Percentiles rank a stretch among this genome's conserved stretches.
Conservation (phyloP, 1,140 invertebrate genomes). For the Drosophila pseudoananassae region DNA sequence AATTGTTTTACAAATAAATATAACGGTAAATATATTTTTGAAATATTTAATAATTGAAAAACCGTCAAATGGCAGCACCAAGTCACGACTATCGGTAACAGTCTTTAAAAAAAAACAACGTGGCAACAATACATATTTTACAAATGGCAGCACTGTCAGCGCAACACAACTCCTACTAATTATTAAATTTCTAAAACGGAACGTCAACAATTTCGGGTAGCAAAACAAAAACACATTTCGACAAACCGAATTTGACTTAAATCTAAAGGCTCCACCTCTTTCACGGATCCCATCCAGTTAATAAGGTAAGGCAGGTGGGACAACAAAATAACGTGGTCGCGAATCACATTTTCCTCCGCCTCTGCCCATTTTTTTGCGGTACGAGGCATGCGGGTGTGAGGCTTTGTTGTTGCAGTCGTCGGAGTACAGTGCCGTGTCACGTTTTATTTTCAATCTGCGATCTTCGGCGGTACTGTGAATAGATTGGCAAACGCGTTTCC, state of each 20-base stretch:
- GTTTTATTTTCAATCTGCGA: slow-evolving; percentile 19
- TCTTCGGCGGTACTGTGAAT: slow-evolving; percentile 4
- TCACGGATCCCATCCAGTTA: slow-evolving; percentile 26
- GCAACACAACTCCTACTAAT: slow-evolving; percentile 37
- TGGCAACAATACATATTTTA: neutral
- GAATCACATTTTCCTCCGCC: slow-evolving; percentile 35
- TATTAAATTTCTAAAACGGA: slow-evolving; percentile 21
- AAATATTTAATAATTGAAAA: too few relatives aligned
- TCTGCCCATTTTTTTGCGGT: slow-evolving; percentile 3
- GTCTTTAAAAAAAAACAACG: neutral
- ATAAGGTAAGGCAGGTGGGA: slow-evolving; percentile 57
- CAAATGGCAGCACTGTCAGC: slow-evolving; percentile 8
- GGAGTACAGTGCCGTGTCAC: slow-evolving; percentile 25
- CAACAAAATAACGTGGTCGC: slow-evolving; percentile 43
- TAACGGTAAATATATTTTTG: too few relatives aligned
- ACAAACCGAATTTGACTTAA: slow-evolving; percentile 6
- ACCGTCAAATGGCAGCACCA: neutral
- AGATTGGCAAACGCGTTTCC: slow-evolving; percentile 25
- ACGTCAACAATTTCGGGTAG: slow-evolving; percentile 63
- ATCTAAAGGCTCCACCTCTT: slow-evolving; percentile 13
- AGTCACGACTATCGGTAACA: slow-evolving; percentile 2
- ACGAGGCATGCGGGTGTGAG: slow-evolving; percentile 7
- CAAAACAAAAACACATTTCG: slow-evolving; percentile 43
- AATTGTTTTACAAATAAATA: too few relatives aligned
- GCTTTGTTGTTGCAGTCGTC: slow-evolving; percentile 12